Base-by-base conservation (phyloP, 2,113 vertebrate genomes). In the Bothrops jararaca region DNA sequence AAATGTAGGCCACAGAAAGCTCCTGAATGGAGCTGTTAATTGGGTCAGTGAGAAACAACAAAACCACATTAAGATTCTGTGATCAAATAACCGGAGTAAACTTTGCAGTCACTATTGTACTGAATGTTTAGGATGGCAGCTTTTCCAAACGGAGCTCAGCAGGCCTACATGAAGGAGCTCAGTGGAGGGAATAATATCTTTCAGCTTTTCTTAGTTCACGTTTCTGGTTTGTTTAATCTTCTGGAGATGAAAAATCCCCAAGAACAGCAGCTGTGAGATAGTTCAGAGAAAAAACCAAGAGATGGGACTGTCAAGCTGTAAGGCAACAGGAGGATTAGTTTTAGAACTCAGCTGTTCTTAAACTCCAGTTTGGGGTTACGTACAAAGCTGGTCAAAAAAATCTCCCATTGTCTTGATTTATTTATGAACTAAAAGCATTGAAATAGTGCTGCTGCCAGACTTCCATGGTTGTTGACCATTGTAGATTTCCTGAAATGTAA, bases 211-310 rank as follows among this genome's bases (percentile, higher is more conserved):
- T 1, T 85, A 89, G 0, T 48, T 86, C 8, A 89, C n/a, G 22
- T 5, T 56, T 3, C 93, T 86, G 91, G 93, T 92, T 88, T 96
- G 90, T 95, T 94, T 90, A 91, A 92, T 80, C 57, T 94, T 86
- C 45, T 96, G 94, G 86, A 22, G 22, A 92, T 92, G 42, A 88
- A 90, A 88, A 60, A 57, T 1, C 18, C 10, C 0, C 34, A 52
- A 92, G 52, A 74, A 69, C 1, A 45, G 22, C 86, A 58, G 18
- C 87, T 52, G 6, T 53, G 52, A 2, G 29, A 45, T 45, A 94
- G 9, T 89, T 45, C 18, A 39, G 24, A 93, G 24, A 22, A 42
- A 64, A 42, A 64, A 93, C 94, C 1, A 64, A 89, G 94, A 95
- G 74, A 89, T 39, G 57, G 89, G 90, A 58, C 26, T 90, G 34